Evolutionary conservation across 1,140 invertebrate genomes (phyloP), one percentile per base, ranked within the genome.

Genomic region (Drosophila baimaii): DNA sequence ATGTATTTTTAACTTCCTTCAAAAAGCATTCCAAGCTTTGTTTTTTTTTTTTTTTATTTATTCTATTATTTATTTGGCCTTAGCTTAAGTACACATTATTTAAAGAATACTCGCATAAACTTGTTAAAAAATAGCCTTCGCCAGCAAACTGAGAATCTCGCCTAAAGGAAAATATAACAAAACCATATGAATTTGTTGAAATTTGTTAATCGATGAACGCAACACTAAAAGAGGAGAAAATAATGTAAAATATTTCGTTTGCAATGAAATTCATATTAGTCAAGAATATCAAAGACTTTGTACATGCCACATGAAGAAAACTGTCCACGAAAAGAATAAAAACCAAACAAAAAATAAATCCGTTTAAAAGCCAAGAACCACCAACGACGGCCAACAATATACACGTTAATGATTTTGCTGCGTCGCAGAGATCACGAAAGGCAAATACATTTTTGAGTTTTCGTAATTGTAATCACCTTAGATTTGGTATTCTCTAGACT

Each of bases 161-260:
- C 68, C 68, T 47, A 31, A 69, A 44, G 13, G 43, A 43, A 35
- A 33, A 31, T 52, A 33, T 12, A 31, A 25, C 43, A 25, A 47
- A 65, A 65, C 37, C 56, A 52, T 70, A 56, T 47, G 49, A 80
- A 72, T 79, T 52, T 55, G 77, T 66, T 62, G 43, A 69, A 65
- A 57, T 66, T 74, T 49, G 66, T 61, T 74, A 51, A 55, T 54
- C 51, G 52, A 74, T 76, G 78, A 85, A 85, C 64, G 73, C 52
- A 78, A 85, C 81, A 84, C 81, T 85, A 86, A 81, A 79, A 79
- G 79, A 41, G 13, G n/a, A n/a, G n/a, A n/a, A 58, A 55, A 59
- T 43, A 55, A 64, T 62, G 73, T 77, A 73, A 81, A 75, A 75
- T 76, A 65, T 83, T 76, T 47, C 35, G 65, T 84, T 79, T 55